These are phyloP conservation scores for Brenthis daphne DNA, from an alignment of 2,888 invertebrate genomes.

Conservation along the genomic window DNA sequence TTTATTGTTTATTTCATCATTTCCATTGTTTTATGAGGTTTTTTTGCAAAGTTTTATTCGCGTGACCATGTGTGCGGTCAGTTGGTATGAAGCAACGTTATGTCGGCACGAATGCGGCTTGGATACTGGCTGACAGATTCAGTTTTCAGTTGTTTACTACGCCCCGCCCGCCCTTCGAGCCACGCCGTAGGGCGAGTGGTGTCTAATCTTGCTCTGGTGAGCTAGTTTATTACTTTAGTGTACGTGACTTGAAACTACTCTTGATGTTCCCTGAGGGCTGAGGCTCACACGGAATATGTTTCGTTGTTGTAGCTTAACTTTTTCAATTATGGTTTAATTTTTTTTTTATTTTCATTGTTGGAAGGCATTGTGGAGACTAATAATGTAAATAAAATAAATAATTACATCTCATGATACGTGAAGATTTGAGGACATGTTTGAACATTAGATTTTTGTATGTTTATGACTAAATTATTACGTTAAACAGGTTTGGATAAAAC, in stretches of 20 bases:
- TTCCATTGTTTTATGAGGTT: conserved; percentile 3
- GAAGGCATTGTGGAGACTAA: background rate
- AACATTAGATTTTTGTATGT: too few species aligned
- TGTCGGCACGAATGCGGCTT: conserved; percentile 22
- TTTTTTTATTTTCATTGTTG: background rate
- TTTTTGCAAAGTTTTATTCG: conserved; percentile 32
- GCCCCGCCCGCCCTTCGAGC: conserved; percentile 42
- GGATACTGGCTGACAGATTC: conserved; percentile 35
- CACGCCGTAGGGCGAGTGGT: conserved; percentile 35
- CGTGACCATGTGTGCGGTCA: conserved; percentile 30
- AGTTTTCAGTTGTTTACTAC: conserved; percentile 41
- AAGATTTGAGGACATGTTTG: too few species aligned
- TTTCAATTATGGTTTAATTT: background rate
- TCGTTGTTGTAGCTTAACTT: background rate
- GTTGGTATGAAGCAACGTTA: conserved; percentile 19
- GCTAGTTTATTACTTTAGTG: conserved; percentile 30
- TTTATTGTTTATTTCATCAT: background rate
- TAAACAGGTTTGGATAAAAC: too few species aligned
- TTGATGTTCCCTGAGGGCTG: background rate
- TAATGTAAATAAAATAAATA: too few species aligned
- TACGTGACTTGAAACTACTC: conserved; percentile 27
- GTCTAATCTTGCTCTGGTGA: conserved; percentile 26
- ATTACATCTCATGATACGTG: too few species aligned
- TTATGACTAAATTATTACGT: too few species aligned
- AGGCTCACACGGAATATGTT: background rate